These are phyloP conservation scores for Tetragonula clypearis DNA, from an alignment of 1,140 invertebrate genomes.

Conservation along the genomic window DNA sequence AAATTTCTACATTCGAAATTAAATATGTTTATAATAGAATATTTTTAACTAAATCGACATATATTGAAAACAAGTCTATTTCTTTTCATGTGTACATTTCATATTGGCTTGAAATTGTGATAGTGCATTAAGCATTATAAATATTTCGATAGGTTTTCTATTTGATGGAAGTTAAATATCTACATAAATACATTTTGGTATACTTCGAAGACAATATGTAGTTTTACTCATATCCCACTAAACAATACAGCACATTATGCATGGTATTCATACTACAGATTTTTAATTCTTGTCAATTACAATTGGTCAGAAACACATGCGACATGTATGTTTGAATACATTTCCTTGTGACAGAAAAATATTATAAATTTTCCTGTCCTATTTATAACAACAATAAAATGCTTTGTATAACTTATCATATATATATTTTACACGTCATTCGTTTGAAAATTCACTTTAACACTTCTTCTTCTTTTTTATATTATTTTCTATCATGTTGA, in stretches of 20 bases:
- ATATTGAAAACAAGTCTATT: slow-evolving; percentile 5
- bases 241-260: slow-evolving; percentile 20
- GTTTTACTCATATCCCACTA: slow-evolving; percentile 26
- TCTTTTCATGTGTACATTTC: background rate
- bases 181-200: slow-evolving; percentile 28
- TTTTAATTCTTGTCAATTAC: background rate
- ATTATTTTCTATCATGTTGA: background rate
- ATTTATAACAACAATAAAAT: slow-evolving; percentile 8
- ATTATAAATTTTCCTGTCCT: background rate
- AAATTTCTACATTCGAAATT: slow-evolving; percentile 49
- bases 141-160: background rate
- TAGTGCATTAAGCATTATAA: slow-evolving; percentile 28
- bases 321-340: slow-evolving; percentile 29
- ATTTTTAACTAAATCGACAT: background rate
- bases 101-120: slow-evolving; percentile 19
- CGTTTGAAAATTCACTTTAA: background rate
- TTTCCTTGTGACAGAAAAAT: slow-evolving; percentile 20
- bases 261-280: background rate
- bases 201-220: background rate
- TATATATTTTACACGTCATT: slow-evolving; percentile 18
- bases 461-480: slow-evolving; percentile 13
- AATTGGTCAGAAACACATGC: slow-evolving; percentile 6
- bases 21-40: slow-evolving; percentile 4
- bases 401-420: background rate
- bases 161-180: slow-evolving; percentile 35